Percentiles rank a stretch among this genome's conserved stretches.
phyloP scores from a whole-genome alignment of 35 echinoderm and acorn worm species.

The Ophioderma brevispina region DNA sequence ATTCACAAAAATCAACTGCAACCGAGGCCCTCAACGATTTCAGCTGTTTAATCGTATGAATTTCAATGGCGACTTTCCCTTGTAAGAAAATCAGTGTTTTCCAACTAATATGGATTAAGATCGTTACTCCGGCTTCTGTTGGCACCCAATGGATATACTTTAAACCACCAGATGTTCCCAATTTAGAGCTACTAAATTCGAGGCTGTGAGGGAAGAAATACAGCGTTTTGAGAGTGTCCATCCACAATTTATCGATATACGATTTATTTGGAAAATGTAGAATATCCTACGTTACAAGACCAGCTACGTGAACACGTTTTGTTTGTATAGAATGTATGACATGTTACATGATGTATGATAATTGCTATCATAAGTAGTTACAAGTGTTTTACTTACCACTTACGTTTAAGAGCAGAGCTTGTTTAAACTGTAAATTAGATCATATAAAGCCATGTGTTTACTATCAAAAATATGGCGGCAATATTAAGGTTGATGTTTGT shows the following conservation, averaged over 20 bases:
- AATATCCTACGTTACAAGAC: conserved; percentile 82
- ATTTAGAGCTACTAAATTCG: conserved; percentile 94
- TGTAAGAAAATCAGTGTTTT: background rate
- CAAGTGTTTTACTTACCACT: no score
- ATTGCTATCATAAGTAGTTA: no score
- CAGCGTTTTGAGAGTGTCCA: conserved; percentile 98
- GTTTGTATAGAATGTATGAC: conserved; percentile 94
- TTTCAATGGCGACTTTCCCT: background rate
- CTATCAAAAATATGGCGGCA: no score
- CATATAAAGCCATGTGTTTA: no score
- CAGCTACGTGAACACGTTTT: conserved; percentile 96
- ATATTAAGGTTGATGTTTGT: no score
- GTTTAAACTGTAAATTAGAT: no score
- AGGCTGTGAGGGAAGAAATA: conserved; percentile 97
- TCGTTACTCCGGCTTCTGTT: background rate
- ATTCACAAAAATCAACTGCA: background rate
- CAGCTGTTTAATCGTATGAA: conserved; percentile 9
- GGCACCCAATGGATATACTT: background rate
- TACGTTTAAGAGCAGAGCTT: no score
- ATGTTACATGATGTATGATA: no score
- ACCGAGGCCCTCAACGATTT: background rate
- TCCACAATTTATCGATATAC: conserved; percentile 99
- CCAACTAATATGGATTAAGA: background rate
- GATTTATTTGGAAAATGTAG: conserved; percentile 97
- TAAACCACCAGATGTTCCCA: conserved; percentile 79